A percentile compares a stretch with the other conserved stretches of the same genome.
Evolutionary conservation across 1,140 invertebrate species (phyloP).

Genomic region (Heliconius himera): DNA sequence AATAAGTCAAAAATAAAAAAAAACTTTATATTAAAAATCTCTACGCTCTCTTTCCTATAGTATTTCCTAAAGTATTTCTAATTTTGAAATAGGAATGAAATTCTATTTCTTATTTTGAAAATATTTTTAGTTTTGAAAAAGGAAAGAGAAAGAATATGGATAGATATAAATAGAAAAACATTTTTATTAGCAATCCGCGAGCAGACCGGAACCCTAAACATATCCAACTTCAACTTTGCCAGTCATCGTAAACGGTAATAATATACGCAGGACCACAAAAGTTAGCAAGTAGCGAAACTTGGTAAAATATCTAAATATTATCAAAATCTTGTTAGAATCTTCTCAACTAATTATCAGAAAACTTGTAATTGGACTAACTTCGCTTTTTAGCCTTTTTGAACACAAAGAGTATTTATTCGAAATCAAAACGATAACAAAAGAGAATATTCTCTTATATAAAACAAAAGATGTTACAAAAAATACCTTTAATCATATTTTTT

Average conservation of each 20-base stretch:
- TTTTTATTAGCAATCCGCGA: not conserved
- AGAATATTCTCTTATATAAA: not conserved
- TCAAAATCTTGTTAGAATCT: constrained; percentile 31
- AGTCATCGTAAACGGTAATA: not conserved
- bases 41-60: no score
- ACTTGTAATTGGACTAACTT: constrained; percentile 41
- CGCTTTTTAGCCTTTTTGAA: constrained; percentile 29
- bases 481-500: not conserved
- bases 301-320: constrained; percentile 27
- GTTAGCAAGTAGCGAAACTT: not conserved
- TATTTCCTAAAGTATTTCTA: no score
- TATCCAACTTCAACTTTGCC: not conserved
- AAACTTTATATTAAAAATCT: no score
- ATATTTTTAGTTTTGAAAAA: no score
- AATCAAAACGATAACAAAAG: not conserved
- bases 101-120: no score
- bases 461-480: not conserved
- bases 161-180: no score
- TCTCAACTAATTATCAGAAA: constrained; percentile 36
- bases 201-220: not conserved
- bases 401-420: not conserved
- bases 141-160: no score
- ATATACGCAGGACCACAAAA: not conserved
- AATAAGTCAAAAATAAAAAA: no score
- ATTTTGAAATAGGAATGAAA: no score